phyloP scores from a whole-genome alignment of 2,797 vertebrate genomes.

The Cirrhinus mrigala region DNA sequence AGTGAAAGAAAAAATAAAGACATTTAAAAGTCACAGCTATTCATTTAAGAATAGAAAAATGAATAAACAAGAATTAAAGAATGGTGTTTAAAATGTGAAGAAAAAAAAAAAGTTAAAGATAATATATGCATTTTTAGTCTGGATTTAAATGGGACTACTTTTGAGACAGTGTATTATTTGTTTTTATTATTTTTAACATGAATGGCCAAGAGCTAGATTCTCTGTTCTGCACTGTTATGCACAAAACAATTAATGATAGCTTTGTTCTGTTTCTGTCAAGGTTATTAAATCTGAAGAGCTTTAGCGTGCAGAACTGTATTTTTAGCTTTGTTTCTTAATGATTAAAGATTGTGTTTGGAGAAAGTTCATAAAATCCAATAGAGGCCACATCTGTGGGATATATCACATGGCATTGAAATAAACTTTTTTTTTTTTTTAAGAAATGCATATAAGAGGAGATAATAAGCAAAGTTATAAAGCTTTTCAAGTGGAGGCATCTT shows the following conservation, averaged over 20 bases:
- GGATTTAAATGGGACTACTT: not conserved
- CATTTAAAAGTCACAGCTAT: too few species aligned
- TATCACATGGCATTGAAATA: not conserved
- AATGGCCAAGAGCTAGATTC: not conserved
- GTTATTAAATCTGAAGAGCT: not conserved
- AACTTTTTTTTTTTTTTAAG: not conserved
- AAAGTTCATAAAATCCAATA: constrained; percentile 20
- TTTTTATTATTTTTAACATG: not conserved
- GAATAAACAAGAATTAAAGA: too few species aligned
- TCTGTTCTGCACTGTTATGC: not conserved
- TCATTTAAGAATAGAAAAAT: too few species aligned
- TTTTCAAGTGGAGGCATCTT: constrained; percentile 24
- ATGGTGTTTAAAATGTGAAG: too few species aligned
- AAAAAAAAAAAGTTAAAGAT: too few species aligned
- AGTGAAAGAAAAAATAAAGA: too few species aligned
- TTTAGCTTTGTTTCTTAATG: constrained; percentile 31
- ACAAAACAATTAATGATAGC: not conserved
- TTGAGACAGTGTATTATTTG: not conserved
- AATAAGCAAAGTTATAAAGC: constrained; percentile 47
- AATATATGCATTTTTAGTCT: not conserved
- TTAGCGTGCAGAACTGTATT: constrained; percentile 10
- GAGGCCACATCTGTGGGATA: not conserved
- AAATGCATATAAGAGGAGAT: not conserved
- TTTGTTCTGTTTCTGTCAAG: constrained; percentile 29
- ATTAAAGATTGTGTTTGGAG: constrained; percentile 3